Conservation (phyloP, 2,113 vertebrate genomes). For the Neogobius melanostomus region DNA sequence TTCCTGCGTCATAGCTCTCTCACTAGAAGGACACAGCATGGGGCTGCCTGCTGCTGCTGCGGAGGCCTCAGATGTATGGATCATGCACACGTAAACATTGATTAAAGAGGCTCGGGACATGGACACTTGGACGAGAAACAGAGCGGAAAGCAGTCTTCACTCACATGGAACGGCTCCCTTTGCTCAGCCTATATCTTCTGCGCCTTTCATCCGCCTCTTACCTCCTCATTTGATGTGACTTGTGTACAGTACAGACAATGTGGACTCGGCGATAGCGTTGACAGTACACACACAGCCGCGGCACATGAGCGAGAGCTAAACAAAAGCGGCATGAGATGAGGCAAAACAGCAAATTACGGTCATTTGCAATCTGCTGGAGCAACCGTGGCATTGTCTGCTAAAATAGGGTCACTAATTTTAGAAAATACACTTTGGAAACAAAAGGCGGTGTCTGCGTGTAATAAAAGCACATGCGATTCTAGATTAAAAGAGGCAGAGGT, state of each 20-base stretch:
- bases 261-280: not conserved
- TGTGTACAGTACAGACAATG: not conserved
- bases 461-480: not conserved
- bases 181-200: not conserved
- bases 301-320: not conserved
- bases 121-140: constrained; percentile 38
- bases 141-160: constrained; percentile 51
- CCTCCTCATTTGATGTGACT: not conserved
- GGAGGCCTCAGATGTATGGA: constrained; percentile 31
- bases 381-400: not conserved
- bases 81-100: constrained; percentile 12
- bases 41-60: constrained; percentile 13
- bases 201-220: not conserved
- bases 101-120: constrained; percentile 28
- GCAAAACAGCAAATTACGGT: not conserved
- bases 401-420: not conserved
- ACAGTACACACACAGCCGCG: not conserved
- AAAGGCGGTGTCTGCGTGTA: not conserved
- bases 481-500: too few relatives aligned
- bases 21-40: not conserved
- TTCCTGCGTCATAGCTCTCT: not conserved
- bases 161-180: constrained; percentile 21
- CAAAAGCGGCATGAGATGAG: not conserved
- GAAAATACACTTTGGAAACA: not conserved
- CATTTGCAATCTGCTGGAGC: not conserved